phyloP scores from a whole-genome alignment of 2,888 invertebrate genomes.

The Smittia sp. region DNA sequence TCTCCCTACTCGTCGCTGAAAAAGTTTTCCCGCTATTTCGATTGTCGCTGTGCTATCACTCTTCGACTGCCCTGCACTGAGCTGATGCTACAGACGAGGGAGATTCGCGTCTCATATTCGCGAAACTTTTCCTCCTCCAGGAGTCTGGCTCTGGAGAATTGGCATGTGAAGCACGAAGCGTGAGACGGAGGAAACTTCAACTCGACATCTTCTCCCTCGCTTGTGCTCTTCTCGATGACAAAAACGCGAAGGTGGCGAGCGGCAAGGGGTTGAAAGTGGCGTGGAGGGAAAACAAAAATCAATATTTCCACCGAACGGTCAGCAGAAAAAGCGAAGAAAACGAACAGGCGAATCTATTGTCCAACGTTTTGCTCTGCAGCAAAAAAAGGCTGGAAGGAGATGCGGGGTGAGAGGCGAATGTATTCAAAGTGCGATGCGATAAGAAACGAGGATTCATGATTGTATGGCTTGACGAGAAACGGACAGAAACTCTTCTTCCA shows the following conservation, averaged over 20 bases:
- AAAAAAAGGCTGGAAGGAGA: not conserved
- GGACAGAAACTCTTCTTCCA: slow-evolving; percentile 13
- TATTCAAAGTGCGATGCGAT: slow-evolving; percentile 10
- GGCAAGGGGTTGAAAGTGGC: slow-evolving; percentile 23
- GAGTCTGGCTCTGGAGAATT: not conserved
- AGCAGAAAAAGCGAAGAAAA: slow-evolving; percentile 17
- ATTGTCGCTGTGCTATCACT: not conserved
- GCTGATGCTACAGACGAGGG: not conserved
- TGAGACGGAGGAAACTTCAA: not conserved
- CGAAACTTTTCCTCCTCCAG: slow-evolving; percentile 4
- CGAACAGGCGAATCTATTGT: slow-evolving; percentile 1
- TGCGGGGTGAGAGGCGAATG: not conserved
- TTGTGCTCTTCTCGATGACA: not conserved
- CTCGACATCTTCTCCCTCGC: slow-evolving; percentile 2
- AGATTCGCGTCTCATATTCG: slow-evolving; percentile 14
- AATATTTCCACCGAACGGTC: slow-evolving; percentile 34
- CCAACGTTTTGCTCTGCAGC: not conserved
- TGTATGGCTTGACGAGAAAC: slow-evolving; percentile 18
- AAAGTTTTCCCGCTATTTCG: not conserved
- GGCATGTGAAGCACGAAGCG: not conserved
- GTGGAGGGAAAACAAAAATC: slow-evolving; percentile 30
- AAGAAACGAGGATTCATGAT: slow-evolving; percentile 16
- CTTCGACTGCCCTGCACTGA: not conserved
- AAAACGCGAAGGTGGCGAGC: slow-evolving; percentile 36
- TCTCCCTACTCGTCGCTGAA: not conserved